Evolutionary conservation across 2,888 invertebrate species (phyloP).

Genomic region (Epinotia bilunana): DNA sequence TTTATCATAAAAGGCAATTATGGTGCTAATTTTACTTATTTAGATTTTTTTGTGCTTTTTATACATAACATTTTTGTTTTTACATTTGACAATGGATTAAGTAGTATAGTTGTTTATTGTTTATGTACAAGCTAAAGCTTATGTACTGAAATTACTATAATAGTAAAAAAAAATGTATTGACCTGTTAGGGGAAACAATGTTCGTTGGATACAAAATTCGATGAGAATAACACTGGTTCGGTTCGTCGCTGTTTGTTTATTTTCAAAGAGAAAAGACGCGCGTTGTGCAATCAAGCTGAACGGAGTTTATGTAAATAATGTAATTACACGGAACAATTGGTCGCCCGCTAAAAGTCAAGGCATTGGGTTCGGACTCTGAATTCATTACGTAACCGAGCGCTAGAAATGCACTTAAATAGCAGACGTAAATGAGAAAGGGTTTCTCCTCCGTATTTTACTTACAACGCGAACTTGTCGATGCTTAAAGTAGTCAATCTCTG

Average conservation of each 20-base stretch:
- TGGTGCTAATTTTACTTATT: no score
- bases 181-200: not conserved
- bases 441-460: slow-evolving; percentile 38
- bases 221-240: not conserved
- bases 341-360: slow-evolving; percentile 23
- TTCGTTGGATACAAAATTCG: not conserved
- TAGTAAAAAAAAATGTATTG: not conserved
- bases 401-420: slow-evolving; percentile 30
- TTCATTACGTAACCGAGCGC: slow-evolving; percentile 41
- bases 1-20: no score
- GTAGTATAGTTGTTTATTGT: no score
- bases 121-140: no score
- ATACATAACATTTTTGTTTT: no score
- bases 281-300: slow-evolving; percentile 15
- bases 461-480: slow-evolving; percentile 43
- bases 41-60: no score
- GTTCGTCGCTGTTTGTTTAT: slow-evolving; percentile 13
- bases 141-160: not conserved
- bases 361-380: slow-evolving; percentile 33
- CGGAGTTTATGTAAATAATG: slow-evolving; percentile 39
- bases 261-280: slow-evolving; percentile 27
- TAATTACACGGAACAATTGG: slow-evolving; percentile 37
- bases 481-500: slow-evolving; percentile 57
- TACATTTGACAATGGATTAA: no score
- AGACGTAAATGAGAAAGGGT: slow-evolving; percentile 39